Base-by-base conservation (phyloP, 2,888 invertebrate species). In the Agriopis aurantiaria region DNA sequence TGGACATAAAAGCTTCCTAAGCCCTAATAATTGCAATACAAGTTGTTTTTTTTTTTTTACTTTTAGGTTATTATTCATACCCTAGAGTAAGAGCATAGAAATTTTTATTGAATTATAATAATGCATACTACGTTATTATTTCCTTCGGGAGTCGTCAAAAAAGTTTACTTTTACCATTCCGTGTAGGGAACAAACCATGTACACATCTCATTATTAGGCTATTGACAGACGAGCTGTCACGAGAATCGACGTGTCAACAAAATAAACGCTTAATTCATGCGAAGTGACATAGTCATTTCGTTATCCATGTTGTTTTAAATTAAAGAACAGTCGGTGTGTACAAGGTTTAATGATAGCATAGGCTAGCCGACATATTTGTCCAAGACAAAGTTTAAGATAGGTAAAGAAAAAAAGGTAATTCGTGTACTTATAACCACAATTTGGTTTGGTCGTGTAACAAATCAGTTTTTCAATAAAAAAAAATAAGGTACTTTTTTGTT, bases 301-400 rank as follows among this genome's bases (percentile, higher is more conserved):
- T 81, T 80, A 80, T 82, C 78, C 78, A 74, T 81, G 80, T 84
- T 84, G 82, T 83, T 79, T 85, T 77, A 78, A 79, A 78, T 84
- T 82, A 80, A 83, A 82, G 81, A 78, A 67, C 43, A 81, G 80
- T 76, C 82, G 80, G 75, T 69, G 60, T 69, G 64, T 46, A 71
- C 46, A 73, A 76, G 75, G 75, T 77, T 83, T 84, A 81, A 81
- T 79, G 75, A 76, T 68, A 75, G 76, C 77, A 74, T 75, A 59
- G 75, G 55, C 77, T 75, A 77, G 80, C 82, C 81, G 73, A 81
- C 73, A 9, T 58, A 80, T 85, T 85, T 84, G 82, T 73, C 76
- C 75, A 69, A 79, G 74, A 75, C 82, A 82, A 82, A 84, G 78
- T 82, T 75, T 78, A 76, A 82, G 75, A 12, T 72, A 65, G 77